Evolutionary conservation across 2,113 vertebrate genomes (phyloP), one percentile per base, ranked within the genome.

Genomic region (Rhynchomys soricoides): DNA sequence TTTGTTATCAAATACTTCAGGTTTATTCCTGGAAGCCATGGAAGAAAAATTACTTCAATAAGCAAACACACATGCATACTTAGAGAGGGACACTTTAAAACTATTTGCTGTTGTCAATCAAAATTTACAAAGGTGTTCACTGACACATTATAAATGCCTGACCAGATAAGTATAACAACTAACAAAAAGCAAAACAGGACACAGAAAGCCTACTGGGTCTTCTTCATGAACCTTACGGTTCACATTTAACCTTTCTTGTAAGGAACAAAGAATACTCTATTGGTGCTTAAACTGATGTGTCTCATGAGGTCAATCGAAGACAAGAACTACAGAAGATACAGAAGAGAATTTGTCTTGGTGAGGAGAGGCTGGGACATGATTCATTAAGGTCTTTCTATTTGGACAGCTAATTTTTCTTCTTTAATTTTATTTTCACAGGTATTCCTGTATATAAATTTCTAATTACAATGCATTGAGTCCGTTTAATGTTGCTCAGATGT

Each of bases 1-100:
- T 95, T 93, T 93, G 13, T 45, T 57, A 68, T 13, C 12, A 64
- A 17, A 70, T 17, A 24, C 31, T 59, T 95, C 68, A 73, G 74
- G 17, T n/a, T 68, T 43, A 55, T 48, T 71, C 82, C 55, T 81
- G 43, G 40, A 34, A 82, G 24, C 26, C 57, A 86, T 6, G 15
- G 22, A 48, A 29, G 70, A 21, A 52, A 94, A 90, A 66, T 52
- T 48, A 88, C 3, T 45, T 82, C 55, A 62, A 43, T 19, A 59
- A n/a, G 37, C 40, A 48, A 59, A 92, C 52, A 59, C 86, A 55
- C 26, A 15, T 22, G 9, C 16, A 45, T 34, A 22, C 66, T 86
- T 75, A 74, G 45, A 93, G 59, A 59, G 31, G 26, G 71, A 75
- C 70, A 48, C 50, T 73, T 92, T 89, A 94, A 88, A 83, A 22